Evolutionary conservation across 2,888 invertebrate genomes (phyloP), one percentile per base, ranked within the genome.

Genomic region (Automeris io): DNA sequence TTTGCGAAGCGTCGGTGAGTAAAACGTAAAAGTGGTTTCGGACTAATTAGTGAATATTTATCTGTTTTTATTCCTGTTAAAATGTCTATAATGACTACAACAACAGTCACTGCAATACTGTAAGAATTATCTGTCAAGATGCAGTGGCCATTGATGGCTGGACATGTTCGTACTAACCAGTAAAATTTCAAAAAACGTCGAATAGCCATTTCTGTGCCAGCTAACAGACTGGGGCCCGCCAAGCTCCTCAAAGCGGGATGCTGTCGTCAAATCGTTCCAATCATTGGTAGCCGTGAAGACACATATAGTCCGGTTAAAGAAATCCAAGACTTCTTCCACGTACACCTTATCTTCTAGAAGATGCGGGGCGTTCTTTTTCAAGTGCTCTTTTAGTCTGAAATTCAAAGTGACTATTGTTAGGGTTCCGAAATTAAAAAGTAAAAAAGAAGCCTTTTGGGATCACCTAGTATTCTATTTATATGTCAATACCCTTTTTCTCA

Each of bases 221-320:
- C 74, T 76, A 43, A 69, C 46, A 3, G 67, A 59, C 26, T 70
- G 68, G 2, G 67, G 35, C 0, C 78, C 78, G 0, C 41, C 61
- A 19, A 75, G n/a, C 29, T 66, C 61, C 0, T 53, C 44, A 13
- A 65, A 75, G 0, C 16, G 41, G 0, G 63, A 54, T 5, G 49
- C 37, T 0, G 74, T 68, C 0, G 59, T 65, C 3, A 70, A 54
- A 5, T 78, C 74, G 12, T 69, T 59, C 78, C 78, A 77, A 16
- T 62, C 63, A 45, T 66, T 62, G 0, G 68, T 60, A 0, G 68
- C 57, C 34, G 77, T 73, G 6, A 68, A 61, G 21, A 66, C 68
- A 32, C 68, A 54, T 0, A 65, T 45, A 1, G 69, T 8, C 0
- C 65, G 42, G 5, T 74, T 70, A 38, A 67, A 43, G 22, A 72